A percentile compares a stretch with the other conserved stretches of the same genome.
These are phyloP conservation scores for Ectobius pallidus DNA, from an alignment of 2,888 invertebrate genomes.

Conservation along the genomic window DNA sequence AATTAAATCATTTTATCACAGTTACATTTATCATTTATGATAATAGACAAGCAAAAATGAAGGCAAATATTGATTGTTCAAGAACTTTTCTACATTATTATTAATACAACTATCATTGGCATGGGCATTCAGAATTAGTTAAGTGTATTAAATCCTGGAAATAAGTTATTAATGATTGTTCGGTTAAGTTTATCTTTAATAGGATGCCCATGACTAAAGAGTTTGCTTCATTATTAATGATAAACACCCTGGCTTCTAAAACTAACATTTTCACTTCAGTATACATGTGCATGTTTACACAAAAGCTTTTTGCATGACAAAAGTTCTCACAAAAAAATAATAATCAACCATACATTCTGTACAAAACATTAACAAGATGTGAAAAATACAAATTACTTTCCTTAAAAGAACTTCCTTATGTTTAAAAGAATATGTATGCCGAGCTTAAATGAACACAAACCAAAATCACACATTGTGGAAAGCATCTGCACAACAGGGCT, in stretches of 20 bases:
- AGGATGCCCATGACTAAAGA: background rate
- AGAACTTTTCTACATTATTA: slow-evolving; percentile 15
- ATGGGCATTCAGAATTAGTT: too few relatives aligned
- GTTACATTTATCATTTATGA: slow-evolving; percentile 14
- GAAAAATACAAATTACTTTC: too few relatives aligned
- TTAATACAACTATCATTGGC: background rate
- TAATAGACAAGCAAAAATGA: slow-evolving; percentile 24
- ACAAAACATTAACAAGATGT: too few relatives aligned
- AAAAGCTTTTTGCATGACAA: slow-evolving; percentile 7
- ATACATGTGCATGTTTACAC: background rate
- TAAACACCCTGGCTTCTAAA: slow-evolving; percentile 9
- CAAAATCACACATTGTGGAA: too few relatives aligned
- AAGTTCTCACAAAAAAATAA: background rate
- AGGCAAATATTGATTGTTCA: slow-evolving; percentile 25
- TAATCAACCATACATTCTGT: too few relatives aligned
- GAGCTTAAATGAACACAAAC: too few relatives aligned
- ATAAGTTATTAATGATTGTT: too few relatives aligned
- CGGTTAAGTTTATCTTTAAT: too few relatives aligned
- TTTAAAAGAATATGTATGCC: too few relatives aligned
- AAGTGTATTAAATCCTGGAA: too few relatives aligned
- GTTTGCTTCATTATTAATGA: slow-evolving; percentile 9
- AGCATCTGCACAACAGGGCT: too few relatives aligned
- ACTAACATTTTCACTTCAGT: background rate
- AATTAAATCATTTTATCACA: slow-evolving; percentile 30
- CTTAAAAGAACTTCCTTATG: too few relatives aligned